These are phyloP conservation scores for Oncorhynchus mykiss DNA, from an alignment of 2,113 vertebrate genomes.

Conservation along the genomic window DNA sequence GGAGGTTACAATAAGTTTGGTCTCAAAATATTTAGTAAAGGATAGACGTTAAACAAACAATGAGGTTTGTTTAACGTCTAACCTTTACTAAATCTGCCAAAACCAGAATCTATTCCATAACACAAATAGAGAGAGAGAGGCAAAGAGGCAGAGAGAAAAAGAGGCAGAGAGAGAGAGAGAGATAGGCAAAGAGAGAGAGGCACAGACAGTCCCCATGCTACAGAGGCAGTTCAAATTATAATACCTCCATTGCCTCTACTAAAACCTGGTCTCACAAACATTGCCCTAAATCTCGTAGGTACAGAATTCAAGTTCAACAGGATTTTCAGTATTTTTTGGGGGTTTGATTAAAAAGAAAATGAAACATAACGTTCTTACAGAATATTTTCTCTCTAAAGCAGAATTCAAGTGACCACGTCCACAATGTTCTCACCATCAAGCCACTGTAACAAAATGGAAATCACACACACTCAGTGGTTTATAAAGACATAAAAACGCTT, in stretches of 20 bases:
- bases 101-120: conserved; percentile 50
- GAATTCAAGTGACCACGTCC: conserved; percentile 57
- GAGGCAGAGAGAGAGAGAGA: too few relatives aligned
- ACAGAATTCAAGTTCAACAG: conserved; percentile 78
- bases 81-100: neutral
- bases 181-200: too few relatives aligned
- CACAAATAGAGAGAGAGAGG: conserved; percentile 14
- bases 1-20: conserved; percentile 50
- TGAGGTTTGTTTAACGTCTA: too few relatives aligned
- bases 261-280: conserved; percentile 27
- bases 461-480: conserved; percentile 67
- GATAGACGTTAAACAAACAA: neutral
- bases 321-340: conserved; percentile 68
- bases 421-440: conserved; percentile 57
- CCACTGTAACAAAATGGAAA: conserved; percentile 65
- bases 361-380: conserved; percentile 47
- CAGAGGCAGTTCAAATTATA: conserved; percentile 1
- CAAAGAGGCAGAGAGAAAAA: too few relatives aligned
- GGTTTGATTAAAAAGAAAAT: conserved; percentile 42
- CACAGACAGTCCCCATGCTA: conserved; percentile 3
- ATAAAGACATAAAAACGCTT: conserved; percentile 81
- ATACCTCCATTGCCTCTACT: conserved; percentile 73
- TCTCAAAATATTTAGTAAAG: conserved; percentile 45
- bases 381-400: conserved; percentile 57
- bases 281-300: conserved; percentile 39